Evolutionary conservation across 2,113 vertebrate species (phyloP).

Genomic region (Myrmecobius fasciatus): DNA sequence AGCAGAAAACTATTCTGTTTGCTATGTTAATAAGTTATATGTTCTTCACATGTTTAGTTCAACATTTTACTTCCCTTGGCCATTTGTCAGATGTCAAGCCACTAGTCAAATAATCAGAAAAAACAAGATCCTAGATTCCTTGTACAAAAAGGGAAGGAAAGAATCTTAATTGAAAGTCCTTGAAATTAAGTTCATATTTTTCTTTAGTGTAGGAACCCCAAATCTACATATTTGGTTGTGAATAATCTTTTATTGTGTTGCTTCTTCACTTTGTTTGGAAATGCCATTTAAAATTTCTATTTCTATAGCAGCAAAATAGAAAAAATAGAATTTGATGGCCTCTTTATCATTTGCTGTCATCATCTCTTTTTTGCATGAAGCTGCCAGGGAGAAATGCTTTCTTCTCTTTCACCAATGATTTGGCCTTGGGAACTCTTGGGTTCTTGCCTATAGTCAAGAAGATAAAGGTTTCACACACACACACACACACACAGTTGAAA

Average conservation of each 20-base stretch:
- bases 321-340: slow-evolving; percentile 62
- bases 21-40: not conserved
- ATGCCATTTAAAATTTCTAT: slow-evolving; percentile 71
- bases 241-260: not conserved
- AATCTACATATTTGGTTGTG: not conserved
- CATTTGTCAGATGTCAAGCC: not conserved
- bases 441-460: slow-evolving; percentile 64
- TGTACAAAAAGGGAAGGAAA: not conserved
- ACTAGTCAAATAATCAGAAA: not conserved
- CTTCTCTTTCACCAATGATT: slow-evolving; percentile 55
- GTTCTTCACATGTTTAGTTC: not conserved
- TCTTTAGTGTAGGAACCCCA: not conserved
- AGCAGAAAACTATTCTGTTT: not conserved
- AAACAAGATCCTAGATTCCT: not conserved
- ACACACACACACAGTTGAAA: slow-evolving; percentile 18
- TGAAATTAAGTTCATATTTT: not conserved
- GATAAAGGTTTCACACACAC: slow-evolving; percentile 41
- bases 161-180: not conserved
- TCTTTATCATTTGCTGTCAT: slow-evolving; percentile 44
- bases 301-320: slow-evolving; percentile 50
- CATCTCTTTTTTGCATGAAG: slow-evolving; percentile 55
- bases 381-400: slow-evolving; percentile 35
- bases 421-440: slow-evolving; percentile 58
- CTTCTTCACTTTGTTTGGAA: slow-evolving; percentile 47
- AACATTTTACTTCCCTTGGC: not conserved